Conservation (phyloP, 2,888 invertebrate species). For the Caenorhabditis sp. region DNA sequence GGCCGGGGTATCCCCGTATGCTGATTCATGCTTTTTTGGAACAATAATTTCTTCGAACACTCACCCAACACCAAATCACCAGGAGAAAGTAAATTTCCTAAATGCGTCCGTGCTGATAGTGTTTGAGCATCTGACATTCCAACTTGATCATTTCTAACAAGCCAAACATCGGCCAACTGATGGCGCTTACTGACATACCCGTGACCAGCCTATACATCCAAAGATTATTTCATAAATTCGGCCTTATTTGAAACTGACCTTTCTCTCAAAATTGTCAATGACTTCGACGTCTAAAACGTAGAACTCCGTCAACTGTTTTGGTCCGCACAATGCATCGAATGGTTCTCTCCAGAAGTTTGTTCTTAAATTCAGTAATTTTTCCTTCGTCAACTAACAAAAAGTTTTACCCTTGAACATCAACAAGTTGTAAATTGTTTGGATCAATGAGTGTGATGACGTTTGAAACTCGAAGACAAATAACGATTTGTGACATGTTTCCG, state of each 20-base stretch:
- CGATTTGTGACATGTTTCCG: slow-evolving; percentile 77
- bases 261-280: slow-evolving; percentile 75
- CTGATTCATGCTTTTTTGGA: too few species aligned
- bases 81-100: slow-evolving; percentile 89
- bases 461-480: slow-evolving; percentile 87
- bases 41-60: too few species aligned
- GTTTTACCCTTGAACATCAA: slow-evolving; percentile 59
- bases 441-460: slow-evolving; percentile 91
- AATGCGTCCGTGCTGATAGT: slow-evolving; percentile 87
- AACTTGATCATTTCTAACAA: slow-evolving; percentile 80
- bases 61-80: slow-evolving; percentile 88
- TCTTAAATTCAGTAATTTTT: slow-evolving; percentile 32
- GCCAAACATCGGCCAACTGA: slow-evolving; percentile 89
- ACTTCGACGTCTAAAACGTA: slow-evolving; percentile 92
- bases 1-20: too few species aligned
- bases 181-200: slow-evolving; percentile 87
- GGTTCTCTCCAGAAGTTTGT: slow-evolving; percentile 85
- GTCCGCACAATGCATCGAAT: slow-evolving; percentile 86
- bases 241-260: slow-evolving; percentile 8
- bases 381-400: not conserved
- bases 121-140: slow-evolving; percentile 82
- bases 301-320: slow-evolving; percentile 88
- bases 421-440: slow-evolving; percentile 75
- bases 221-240: not conserved
- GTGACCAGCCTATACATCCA: slow-evolving; percentile 79